phyloP scores from a whole-genome alignment of 2,113 vertebrate genomes.

The pig (Sus scrofa) region DNA sequence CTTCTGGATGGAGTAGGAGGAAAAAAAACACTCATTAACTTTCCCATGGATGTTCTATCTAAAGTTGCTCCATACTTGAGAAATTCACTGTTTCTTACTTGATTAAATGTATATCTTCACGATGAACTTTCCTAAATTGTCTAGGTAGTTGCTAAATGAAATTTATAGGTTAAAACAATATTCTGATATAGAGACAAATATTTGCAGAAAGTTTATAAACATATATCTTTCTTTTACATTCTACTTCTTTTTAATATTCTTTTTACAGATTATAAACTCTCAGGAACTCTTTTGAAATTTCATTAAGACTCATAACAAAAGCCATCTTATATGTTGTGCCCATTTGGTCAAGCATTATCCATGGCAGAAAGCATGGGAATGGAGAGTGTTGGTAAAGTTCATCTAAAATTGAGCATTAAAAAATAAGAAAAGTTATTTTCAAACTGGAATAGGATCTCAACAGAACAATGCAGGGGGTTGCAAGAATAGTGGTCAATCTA shows the following conservation, averaged over 20 bases:
- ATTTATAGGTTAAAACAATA: background rate
- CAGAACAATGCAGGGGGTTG: background rate
- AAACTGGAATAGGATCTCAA: background rate
- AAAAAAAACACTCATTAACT: background rate
- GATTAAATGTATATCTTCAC: background rate
- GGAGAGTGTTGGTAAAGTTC: background rate
- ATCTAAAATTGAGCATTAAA: conserved; percentile 76
- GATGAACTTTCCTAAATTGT: background rate
- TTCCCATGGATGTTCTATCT: background rate
- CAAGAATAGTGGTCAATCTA: background rate
- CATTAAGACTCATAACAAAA: conserved; percentile 9
- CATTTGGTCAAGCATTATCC: conserved; percentile 41
- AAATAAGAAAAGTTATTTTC: conserved; percentile 58
- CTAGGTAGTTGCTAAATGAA: background rate
- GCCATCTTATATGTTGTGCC: background rate
- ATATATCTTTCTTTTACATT: background rate
- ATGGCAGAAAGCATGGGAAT: background rate
- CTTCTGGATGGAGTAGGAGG: background rate
- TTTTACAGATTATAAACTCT: background rate
- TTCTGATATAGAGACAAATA: conserved; percentile 6
- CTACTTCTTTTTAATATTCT: background rate
- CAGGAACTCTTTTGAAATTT: conserved; percentile 68
- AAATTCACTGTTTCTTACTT: background rate
- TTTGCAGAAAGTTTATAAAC: background rate
- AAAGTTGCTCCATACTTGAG: background rate